Evolutionary conservation across 1,140 invertebrate genomes (phyloP).

Genomic region (Portunus trituberculatus): DNA sequence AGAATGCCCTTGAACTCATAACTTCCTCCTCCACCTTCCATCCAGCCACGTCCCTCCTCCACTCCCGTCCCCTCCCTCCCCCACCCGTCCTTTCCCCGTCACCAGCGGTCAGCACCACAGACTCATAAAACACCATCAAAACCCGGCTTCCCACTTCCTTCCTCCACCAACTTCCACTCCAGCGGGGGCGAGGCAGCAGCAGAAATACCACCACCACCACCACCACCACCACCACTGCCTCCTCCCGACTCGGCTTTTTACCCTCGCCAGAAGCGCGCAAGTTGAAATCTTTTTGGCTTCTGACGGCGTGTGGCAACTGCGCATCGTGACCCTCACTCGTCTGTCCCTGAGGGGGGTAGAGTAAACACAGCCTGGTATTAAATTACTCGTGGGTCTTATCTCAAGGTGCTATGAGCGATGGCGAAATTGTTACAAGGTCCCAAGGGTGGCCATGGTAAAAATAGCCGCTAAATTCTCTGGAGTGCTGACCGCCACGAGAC

Average conservation of each 20-base stretch:
- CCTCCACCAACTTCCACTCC: background rate
- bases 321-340: background rate
- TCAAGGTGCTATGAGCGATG: background rate
- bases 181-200: background rate
- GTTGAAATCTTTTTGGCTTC: background rate
- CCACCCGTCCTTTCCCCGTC: background rate
- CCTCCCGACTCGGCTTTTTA: background rate
- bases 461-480: background rate
- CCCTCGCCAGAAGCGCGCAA: background rate
- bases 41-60: background rate
- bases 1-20: slow-evolving; percentile 13
- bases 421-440: background rate
- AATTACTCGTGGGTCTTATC: background rate
- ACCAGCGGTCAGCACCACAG: background rate
- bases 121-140: slow-evolving; percentile 14
- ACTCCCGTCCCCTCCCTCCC: no score
- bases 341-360: background rate
- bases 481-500: no score
- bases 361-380: background rate
- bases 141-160: slow-evolving; percentile 7
- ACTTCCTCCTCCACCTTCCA: background rate
- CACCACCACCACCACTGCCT: background rate
- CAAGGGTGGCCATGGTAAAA: background rate
- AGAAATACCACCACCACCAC: background rate
- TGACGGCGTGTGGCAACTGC: background rate